Percentiles rank a stretch among this genome's conserved stretches.
phyloP scores from a whole-genome alignment of 2,888 invertebrate genomes.

The Archips xylosteana region DNA sequence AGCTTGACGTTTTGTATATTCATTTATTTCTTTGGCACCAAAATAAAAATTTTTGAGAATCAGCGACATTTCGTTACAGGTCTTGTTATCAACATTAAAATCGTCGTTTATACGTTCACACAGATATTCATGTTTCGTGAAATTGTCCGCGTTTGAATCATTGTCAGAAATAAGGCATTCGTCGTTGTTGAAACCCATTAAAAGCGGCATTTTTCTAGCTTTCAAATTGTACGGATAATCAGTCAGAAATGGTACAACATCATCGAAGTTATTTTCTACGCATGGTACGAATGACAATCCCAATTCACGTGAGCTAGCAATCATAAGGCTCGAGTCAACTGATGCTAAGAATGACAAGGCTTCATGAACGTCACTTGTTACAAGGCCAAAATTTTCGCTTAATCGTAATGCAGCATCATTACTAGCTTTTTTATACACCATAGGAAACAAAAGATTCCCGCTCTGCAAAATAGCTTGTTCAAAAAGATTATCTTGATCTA shows the following conservation, averaged over 20 bases:
- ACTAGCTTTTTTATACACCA: slow-evolving; percentile 49
- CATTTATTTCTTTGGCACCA: slow-evolving; percentile 49
- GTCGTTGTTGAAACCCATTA: slow-evolving; percentile 38
- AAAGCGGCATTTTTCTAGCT: slow-evolving; percentile 21
- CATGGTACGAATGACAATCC: slow-evolving; percentile 22
- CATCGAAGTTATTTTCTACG: slow-evolving; percentile 36
- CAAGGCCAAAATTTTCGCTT: slow-evolving; percentile 18
- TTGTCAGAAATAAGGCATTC: not conserved
- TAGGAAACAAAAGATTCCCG: not conserved
- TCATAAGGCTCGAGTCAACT: slow-evolving; percentile 11
- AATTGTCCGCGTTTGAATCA: not conserved
- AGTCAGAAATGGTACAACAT: slow-evolving; percentile 47
- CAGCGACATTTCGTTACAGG: slow-evolving; percentile 46
- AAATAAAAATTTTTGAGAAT: slow-evolving; percentile 52
- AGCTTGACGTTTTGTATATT: slow-evolving; percentile 40
- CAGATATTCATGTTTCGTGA: slow-evolving; percentile 29
- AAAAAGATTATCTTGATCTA: slow-evolving; percentile 21
- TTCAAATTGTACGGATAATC: slow-evolving; percentile 23
- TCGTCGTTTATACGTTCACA: slow-evolving; percentile 27
- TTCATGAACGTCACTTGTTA: slow-evolving; percentile 19
- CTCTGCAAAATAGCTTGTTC: slow-evolving; percentile 36
- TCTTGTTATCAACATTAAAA: slow-evolving; percentile 46
- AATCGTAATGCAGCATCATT: slow-evolving; percentile 15
- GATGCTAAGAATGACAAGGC: slow-evolving; percentile 24
- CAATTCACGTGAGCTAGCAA: slow-evolving; percentile 18